A percentile compares a stretch with the other conserved stretches of the same genome.
phyloP scores from a whole-genome alignment of 2,797 vertebrate species.

The Hipposideros larvatus region DNA sequence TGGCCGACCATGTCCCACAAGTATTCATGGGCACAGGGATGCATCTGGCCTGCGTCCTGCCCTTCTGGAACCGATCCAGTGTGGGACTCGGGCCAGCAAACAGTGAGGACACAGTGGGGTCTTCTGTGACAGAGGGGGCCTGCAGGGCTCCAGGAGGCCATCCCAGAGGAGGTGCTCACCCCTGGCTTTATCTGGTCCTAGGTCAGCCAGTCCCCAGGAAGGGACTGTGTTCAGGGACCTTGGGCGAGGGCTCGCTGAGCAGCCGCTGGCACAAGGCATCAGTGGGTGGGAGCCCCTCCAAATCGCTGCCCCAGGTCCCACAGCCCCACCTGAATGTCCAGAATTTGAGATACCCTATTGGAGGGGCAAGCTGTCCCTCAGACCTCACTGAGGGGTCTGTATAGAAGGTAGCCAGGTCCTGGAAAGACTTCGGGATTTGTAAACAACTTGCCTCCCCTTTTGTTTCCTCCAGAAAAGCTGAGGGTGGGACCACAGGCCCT shows the following conservation, averaged over 20 bases:
- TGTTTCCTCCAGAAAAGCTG: constrained; percentile 71
- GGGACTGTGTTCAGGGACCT: neutral
- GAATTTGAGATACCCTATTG: neutral
- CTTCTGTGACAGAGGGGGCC: neutral
- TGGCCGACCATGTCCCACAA: neutral
- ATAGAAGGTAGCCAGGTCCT: neutral
- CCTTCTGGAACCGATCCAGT: neutral
- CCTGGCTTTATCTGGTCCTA: neutral
- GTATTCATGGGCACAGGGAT: neutral
- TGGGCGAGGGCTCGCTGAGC: neutral
- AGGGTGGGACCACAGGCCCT: constrained; percentile 89
- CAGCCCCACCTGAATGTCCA: neutral
- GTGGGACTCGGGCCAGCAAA: neutral
- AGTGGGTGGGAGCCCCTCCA: neutral
- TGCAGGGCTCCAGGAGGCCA: neutral
- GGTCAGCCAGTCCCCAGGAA: neutral
- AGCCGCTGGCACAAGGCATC: neutral
- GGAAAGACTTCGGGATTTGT: neutral
- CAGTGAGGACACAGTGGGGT: neutral
- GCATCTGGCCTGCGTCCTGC: neutral
- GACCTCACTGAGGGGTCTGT: neutral
- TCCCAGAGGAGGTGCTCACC: neutral
- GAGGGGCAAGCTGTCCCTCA: neutral
- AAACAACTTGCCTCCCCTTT: neutral
- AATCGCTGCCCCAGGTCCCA: neutral